phyloP scores from a whole-genome alignment of 2,888 invertebrate genomes.

The Drosophila putrida region DNA sequence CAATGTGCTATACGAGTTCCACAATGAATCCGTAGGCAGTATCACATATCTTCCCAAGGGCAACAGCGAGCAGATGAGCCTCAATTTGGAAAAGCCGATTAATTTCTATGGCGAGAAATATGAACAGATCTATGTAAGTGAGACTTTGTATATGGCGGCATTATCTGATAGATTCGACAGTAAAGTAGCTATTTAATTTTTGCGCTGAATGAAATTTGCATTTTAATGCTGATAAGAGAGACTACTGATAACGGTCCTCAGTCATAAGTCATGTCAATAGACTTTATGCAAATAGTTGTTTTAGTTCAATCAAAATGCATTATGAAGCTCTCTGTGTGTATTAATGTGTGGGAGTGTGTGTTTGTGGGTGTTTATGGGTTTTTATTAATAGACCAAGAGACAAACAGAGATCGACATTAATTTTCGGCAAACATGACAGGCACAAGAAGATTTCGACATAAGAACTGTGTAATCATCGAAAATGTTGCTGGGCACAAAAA shows the following conservation, averaged over 20 bases:
- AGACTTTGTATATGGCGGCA: slow-evolving; percentile 9
- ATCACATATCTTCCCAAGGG: slow-evolving; percentile 78
- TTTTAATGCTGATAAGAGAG: slow-evolving; percentile 5
- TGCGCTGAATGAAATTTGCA: slow-evolving; percentile 37
- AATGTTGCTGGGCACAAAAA: slow-evolving; percentile 22
- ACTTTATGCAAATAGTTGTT: slow-evolving; percentile 18
- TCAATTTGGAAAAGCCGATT: slow-evolving; percentile 87
- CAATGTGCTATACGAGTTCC: slow-evolving; percentile 79
- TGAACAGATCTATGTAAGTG: slow-evolving; percentile 93
- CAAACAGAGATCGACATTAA: slow-evolving; percentile 52
- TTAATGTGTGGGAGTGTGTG: not conserved
- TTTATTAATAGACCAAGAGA: slow-evolving; percentile 65
- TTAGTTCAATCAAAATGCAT: slow-evolving; percentile 25
- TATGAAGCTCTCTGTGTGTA: not conserved
- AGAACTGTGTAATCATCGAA: slow-evolving; percentile 39
- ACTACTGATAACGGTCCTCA: slow-evolving; percentile 9
- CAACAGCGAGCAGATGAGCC: slow-evolving; percentile 80
- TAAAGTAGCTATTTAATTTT: slow-evolving; percentile 17
- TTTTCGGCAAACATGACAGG: slow-evolving; percentile 71
- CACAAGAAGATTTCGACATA: slow-evolving; percentile 25
- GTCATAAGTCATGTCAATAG: slow-evolving; percentile 7
- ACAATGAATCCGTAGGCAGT: slow-evolving; percentile 57
- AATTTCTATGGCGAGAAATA: slow-evolving; percentile 92
- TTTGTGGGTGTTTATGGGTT: slow-evolving; percentile 5
- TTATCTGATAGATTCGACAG: slow-evolving; percentile 24